phyloP scores from a whole-genome alignment of 2,797 vertebrate species.

The Caiman crocodilus region DNA sequence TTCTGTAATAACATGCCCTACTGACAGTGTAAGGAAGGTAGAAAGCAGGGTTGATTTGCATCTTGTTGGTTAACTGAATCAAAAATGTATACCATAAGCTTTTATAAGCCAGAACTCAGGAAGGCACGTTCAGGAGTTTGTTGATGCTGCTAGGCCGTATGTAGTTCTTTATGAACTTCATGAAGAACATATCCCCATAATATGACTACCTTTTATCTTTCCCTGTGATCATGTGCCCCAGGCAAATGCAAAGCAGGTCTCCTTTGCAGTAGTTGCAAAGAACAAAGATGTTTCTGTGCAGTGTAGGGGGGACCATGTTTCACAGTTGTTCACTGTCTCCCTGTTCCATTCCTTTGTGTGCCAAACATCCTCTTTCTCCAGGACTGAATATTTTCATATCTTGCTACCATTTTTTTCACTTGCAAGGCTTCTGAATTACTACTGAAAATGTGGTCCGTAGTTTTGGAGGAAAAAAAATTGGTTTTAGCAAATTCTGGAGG shows the following conservation, averaged over 20 bases:
- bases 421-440: neutral
- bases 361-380: neutral
- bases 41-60: too few species aligned
- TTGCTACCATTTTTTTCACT: neutral
- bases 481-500: neutral
- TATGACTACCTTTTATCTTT: neutral
- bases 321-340: neutral
- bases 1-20: neutral
- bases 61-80: too few species aligned
- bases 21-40: neutral
- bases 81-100: too few species aligned
- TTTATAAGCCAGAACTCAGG: accelerated
- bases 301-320: neutral
- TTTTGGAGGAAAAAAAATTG: neutral
- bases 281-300: neutral
- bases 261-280: neutral
- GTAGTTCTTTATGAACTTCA: neutral
- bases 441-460: neutral
- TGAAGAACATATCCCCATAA: neutral
- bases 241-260: neutral
- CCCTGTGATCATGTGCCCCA: neutral
- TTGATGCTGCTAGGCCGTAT: neutral
- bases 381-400: neutral
- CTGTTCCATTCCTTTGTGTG: neutral
- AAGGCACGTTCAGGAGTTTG: neutral